Evolutionary conservation across 2,797 vertebrate species (phyloP), one percentile per base, ranked within the genome.

Genomic region (Hipposideros larvatus): DNA sequence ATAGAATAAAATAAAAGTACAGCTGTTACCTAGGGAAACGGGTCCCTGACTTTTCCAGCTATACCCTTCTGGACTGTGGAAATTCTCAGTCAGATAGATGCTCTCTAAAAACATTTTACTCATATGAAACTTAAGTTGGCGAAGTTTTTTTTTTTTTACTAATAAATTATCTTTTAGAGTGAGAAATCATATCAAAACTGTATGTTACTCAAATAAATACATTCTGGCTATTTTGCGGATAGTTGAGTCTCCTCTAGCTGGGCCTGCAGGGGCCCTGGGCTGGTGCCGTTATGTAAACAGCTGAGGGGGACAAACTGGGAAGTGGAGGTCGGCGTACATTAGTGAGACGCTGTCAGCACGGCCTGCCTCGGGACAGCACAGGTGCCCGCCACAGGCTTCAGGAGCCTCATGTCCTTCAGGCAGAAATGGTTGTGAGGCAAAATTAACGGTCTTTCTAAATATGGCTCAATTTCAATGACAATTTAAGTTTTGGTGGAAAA

Each of bases 311-410:
- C 41, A 96, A 94, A 48, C 9, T 1, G 46, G 53, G 79, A 8
- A 90, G 53, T 0, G 2, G 0, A 24, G 24, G 0, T 0, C 43
- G 34, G 48, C 19, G 11, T 7, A 41, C 1, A 2, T 18, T 14
- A 77, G 19, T 51, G 43, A 74, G 57, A 87, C 1, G 21, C 43
- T 55, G 11, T 51, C 57, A 70, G 68, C 94, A 73, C 48, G 14
- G 48, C 48, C 48, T 14, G 48, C 48, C 13, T 7, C 14, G 48
- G 48, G 48, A 15, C 48, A 43, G 21, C 22, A 41, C 2, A 75
- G 34, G 7, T 18, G 1, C 34, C 34, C 65, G 4, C 4, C 10
- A 41, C 53, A 41, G 1, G 37, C 43, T 51, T 21, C 53, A 80
- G 46, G 46, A 4, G 41, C 19, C 77, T 57, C 89, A 57, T 0